These are phyloP conservation scores for Dryoscopus gambensis DNA, from an alignment of 2,113 vertebrate species.

Conservation along the genomic window DNA sequence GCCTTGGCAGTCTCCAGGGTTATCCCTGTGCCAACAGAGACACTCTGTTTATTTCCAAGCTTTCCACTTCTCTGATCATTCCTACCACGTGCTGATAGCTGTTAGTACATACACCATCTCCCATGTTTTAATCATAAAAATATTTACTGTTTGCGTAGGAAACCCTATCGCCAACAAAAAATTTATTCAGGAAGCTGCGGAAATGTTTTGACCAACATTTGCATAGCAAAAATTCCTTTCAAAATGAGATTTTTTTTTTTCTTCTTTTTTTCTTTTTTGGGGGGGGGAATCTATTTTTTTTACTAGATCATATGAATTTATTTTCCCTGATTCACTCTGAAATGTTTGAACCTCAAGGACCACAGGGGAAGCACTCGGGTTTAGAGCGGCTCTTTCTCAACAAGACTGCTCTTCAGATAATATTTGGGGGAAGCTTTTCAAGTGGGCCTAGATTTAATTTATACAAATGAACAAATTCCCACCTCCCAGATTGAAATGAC, in stretches of 20 bases:
- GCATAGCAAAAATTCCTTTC: not conserved
- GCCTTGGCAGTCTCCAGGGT: constrained; percentile 58
- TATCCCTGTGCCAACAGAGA: constrained; percentile 49
- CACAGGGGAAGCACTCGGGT: accelerated
- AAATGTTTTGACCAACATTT: not conserved
- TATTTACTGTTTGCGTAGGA: not conserved
- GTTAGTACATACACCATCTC: not conserved
- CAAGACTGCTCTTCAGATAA: accelerated
- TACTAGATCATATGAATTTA: not conserved
- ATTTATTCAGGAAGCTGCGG: not conserved
- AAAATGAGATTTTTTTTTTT: accelerated
- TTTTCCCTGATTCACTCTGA: not conserved
- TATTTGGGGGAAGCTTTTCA: not conserved
- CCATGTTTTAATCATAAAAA: not conserved
- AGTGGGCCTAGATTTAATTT: not conserved
- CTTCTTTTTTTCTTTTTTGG: not conserved
- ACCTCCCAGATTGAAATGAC: accelerated
- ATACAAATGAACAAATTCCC: not conserved
- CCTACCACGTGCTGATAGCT: constrained; percentile 13
- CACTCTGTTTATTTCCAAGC: constrained; percentile 38
- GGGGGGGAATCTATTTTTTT: not conserved
- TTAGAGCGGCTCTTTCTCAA: not conserved
- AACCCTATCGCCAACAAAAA: not conserved
- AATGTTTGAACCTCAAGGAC: not conserved
- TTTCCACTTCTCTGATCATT: constrained; percentile 45